Percentiles rank a stretch among this genome's conserved stretches.
Evolutionary conservation across 2,113 vertebrate genomes (phyloP).

Genomic region (Mystacornis crossleyi): DNA sequence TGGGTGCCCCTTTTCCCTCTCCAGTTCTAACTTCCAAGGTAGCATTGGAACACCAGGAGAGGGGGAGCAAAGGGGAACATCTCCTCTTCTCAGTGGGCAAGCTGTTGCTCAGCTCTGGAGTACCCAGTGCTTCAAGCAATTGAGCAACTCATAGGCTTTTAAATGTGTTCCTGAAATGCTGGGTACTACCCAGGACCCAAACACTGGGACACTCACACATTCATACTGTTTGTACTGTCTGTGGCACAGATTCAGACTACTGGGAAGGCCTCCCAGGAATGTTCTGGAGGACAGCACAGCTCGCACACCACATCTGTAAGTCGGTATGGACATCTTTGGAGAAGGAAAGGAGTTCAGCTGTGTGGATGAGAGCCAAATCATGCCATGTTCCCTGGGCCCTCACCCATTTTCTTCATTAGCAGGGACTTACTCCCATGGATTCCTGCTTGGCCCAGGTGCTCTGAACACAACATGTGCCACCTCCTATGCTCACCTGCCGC

Average conservation of each 20-base stretch:
- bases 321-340: not conserved
- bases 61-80: rapidly evolving
- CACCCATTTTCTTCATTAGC: not conserved
- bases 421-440: no score
- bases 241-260: not conserved
- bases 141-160: rapidly evolving
- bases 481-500: rapidly evolving
- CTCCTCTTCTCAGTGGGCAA: not conserved
- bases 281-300: not conserved
- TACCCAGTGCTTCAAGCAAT: not conserved
- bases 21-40: not conserved
- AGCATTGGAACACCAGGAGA: not conserved
- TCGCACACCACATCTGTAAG: rapidly evolving
- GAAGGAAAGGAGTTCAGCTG: not conserved
- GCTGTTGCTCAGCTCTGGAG: not conserved
- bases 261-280: not conserved
- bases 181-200: not conserved
- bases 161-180: not conserved
- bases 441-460: not conserved
- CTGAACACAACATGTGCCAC: not conserved
- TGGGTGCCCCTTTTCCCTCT: not conserved
- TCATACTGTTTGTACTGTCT: not conserved
- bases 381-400: not conserved
- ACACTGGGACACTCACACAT: not conserved
- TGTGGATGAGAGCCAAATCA: not conserved